phyloP scores from a whole-genome alignment of 2,888 invertebrate species.

The Atherix ibis region DNA sequence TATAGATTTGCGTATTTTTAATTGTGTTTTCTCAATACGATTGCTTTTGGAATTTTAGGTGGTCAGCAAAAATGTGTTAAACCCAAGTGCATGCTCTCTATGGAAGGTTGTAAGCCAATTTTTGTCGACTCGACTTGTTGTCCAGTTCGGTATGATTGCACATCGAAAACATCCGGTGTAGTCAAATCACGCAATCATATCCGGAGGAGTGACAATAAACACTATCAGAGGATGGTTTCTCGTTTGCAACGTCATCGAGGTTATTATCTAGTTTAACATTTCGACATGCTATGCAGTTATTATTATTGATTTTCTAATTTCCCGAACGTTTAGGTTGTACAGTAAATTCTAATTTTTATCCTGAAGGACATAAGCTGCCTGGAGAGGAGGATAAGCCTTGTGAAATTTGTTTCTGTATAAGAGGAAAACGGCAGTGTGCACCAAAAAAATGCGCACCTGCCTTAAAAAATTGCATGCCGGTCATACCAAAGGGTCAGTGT shows the following conservation, averaged over 20 bases:
- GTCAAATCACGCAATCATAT: slow-evolving; percentile 24
- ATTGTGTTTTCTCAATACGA: no score
- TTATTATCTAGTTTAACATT: not conserved
- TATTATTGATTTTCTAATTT: not conserved
- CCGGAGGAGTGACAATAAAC: slow-evolving; percentile 25
- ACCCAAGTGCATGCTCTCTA: slow-evolving; percentile 61
- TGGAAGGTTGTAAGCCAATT: slow-evolving; percentile 42
- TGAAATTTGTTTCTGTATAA: slow-evolving; percentile 67
- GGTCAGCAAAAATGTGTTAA: slow-evolving; percentile 60
- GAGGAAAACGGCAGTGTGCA: slow-evolving; percentile 56
- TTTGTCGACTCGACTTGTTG: slow-evolving; percentile 46
- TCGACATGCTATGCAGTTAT: no score
- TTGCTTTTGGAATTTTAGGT: slow-evolving; percentile 19
- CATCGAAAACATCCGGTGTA: slow-evolving; percentile 22
- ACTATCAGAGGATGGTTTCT: slow-evolving; percentile 26
- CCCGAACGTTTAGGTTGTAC: slow-evolving; percentile 39
- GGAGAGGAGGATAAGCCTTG: slow-evolving; percentile 38
- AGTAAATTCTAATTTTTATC: slow-evolving; percentile 41
- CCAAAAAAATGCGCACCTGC: slow-evolving; percentile 61
- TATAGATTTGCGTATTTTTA: no score
- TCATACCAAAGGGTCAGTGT: slow-evolving; percentile 61
- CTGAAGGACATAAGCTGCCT: slow-evolving; percentile 53
- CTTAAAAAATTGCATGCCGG: slow-evolving; percentile 57
- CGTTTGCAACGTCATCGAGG: slow-evolving; percentile 27
- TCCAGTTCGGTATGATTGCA: slow-evolving; percentile 64